Base-by-base conservation (phyloP, 1,140 invertebrate genomes). In the Bathynomus jamesi region DNA sequence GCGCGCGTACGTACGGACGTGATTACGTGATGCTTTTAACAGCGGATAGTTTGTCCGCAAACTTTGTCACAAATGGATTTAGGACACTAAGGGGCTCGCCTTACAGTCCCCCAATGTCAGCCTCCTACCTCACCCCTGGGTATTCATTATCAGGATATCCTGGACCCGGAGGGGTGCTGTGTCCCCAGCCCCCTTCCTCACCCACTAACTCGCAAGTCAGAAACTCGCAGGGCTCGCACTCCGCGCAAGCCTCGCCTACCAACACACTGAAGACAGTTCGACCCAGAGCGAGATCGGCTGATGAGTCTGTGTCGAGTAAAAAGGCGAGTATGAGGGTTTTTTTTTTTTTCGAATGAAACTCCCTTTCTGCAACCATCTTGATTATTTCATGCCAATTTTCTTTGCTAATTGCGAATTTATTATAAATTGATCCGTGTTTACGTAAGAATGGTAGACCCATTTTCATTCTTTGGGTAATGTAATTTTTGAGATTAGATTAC, bases 251-350 rank as follows among this genome's bases (percentile, higher is more conserved):
- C 17, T 86, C 85, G 17, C 85, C 85, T 46, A 85, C 85, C 13
- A 93, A 89, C 81, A 91, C 90, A 0, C 82, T 92, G 65, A 76
- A 73, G 32, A 75, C 75, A 29, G 76, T 91, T 79, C 86, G 94
- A 69, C 92, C 91, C 1, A 84, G 95, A 76, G 94, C 95, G 17
- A 86, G 91, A 66, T 96, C 93, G 28, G 95, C 94, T 0, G 95
- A 97, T 81, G 95, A 98, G 83, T 94, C 91, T 72, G 75, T 76
- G 24, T 76, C 75, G 24, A 71, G 75, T 65, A 76, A 76, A 31
- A 76, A 76, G 75, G 75, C 73, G 13, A 65, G n/a, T n/a, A n/a
- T n/a, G n/a, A n/a, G n/a, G n/a, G n/a, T n/a, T n/a, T n/a, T n/a
- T n/a, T n/a, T n/a, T n/a, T n/a, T n/a, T n/a, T n/a, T n/a, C n/a